phyloP scores from a whole-genome alignment of 2,797 vertebrate species.

The Microchirus variegatus region DNA sequence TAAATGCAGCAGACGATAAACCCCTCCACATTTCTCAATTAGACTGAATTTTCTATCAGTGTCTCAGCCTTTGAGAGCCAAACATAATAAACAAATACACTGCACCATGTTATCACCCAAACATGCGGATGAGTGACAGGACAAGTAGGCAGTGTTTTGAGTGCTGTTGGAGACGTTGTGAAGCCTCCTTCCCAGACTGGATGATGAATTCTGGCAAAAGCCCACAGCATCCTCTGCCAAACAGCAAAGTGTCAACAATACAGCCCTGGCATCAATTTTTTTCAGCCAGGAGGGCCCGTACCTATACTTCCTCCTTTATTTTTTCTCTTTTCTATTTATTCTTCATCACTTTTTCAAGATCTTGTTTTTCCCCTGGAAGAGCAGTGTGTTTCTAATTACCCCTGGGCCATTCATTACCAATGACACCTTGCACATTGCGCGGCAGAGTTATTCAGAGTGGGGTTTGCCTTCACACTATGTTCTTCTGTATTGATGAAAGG shows the following conservation, averaged over 20 bases:
- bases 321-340: conserved; percentile 55
- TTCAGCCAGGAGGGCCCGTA: conserved; percentile 41
- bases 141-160: conserved; percentile 54
- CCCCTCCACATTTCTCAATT: neutral
- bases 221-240: conserved; percentile 63
- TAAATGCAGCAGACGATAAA: neutral
- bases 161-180: conserved; percentile 52
- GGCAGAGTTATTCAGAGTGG: conserved; percentile 55
- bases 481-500: conserved; percentile 74
- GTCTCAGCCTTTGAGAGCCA: conserved; percentile 3
- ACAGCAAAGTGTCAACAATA: conserved; percentile 61
- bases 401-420: conserved; percentile 79
- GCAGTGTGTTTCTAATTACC: conserved; percentile 79
- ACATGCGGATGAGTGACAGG: conserved; percentile 53
- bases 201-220: conserved; percentile 72
- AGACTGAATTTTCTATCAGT: conserved; percentile 8
- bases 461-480: conserved; percentile 69
- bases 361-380: conserved; percentile 72
- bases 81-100: conserved; percentile 18
- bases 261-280: conserved; percentile 70
- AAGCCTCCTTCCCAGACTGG: conserved; percentile 57
- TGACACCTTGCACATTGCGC: conserved; percentile 70
- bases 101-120: conserved; percentile 39
- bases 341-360: conserved; percentile 73
- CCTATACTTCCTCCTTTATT: conserved; percentile 27